These are phyloP conservation scores for Dynastes tityus DNA, from an alignment of 2,888 invertebrate genomes.

Conservation along the genomic window DNA sequence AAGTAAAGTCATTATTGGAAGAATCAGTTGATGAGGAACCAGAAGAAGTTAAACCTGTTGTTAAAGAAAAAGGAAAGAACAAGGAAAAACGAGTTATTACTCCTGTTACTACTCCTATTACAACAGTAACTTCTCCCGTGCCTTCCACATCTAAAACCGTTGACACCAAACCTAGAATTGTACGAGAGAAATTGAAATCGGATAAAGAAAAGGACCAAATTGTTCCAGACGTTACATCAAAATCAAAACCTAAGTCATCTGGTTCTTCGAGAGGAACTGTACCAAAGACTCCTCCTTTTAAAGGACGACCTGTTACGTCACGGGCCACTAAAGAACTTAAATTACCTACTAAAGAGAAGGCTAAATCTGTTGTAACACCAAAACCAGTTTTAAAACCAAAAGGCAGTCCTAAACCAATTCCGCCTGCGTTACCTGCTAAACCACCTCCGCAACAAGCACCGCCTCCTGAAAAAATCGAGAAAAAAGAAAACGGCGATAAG, in stretches of 20 bases:
- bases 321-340: conserved; percentile 53
- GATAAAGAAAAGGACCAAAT: conserved; percentile 69
- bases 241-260: conserved; percentile 57
- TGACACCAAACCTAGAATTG: conserved; percentile 45
- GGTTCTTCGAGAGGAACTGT: conserved; percentile 51
- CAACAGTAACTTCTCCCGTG: background rate
- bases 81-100: conserved; percentile 15
- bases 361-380: conserved; percentile 47
- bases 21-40: conserved; percentile 59
- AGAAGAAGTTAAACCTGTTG: conserved; percentile 72
- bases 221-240: conserved; percentile 67
- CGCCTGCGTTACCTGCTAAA: conserved; percentile 57
- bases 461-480: conserved; percentile 69
- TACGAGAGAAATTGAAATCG: conserved; percentile 52
- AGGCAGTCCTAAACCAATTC: conserved; percentile 61
- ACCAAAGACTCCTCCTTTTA: conserved; percentile 40
- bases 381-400: conserved; percentile 52
- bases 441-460: conserved; percentile 68
- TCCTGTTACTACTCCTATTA: background rate
- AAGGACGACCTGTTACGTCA: conserved; percentile 49
- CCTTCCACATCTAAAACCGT: background rate
- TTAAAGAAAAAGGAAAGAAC: conserved; percentile 67
- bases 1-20: conserved; percentile 39
- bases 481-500: conserved; percentile 49
- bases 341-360: conserved; percentile 46